These are phyloP conservation scores for Notamacropus eugenii DNA, from an alignment of 2,797 vertebrate species.

Conservation along the genomic window DNA sequence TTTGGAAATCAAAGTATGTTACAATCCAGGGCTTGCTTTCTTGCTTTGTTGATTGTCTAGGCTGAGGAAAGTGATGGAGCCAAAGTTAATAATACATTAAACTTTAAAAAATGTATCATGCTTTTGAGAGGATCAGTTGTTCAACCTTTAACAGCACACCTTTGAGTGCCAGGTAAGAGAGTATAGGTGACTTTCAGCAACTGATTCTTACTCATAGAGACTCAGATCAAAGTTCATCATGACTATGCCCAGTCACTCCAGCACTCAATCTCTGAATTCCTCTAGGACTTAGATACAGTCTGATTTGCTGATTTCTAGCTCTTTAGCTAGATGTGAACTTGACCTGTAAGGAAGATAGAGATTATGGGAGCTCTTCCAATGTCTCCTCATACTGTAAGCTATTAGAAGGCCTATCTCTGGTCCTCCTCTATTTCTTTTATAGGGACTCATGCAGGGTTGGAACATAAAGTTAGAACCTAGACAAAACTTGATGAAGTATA, in stretches of 20 bases:
- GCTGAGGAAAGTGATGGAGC: not conserved
- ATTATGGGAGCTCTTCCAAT: not conserved
- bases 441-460: not conserved
- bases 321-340: not conserved
- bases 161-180: not conserved
- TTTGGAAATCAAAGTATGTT: not conserved
- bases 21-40: not conserved
- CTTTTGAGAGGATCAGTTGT: not conserved
- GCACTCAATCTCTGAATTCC: not conserved
- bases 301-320: not conserved
- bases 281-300: not conserved
- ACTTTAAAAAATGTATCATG: not conserved
- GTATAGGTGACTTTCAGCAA: not conserved
- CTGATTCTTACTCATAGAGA: not conserved
- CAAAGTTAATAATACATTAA: not conserved
- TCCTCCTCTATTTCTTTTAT: not conserved
- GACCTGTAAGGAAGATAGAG: not conserved
- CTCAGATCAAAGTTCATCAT: not conserved
- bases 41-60: not conserved
- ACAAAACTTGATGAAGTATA: not conserved
- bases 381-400: not conserved
- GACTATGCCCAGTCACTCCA: not conserved
- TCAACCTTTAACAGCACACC: not conserved
- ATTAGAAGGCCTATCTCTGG: not conserved
- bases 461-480: not conserved